Evolutionary conservation across 2,888 invertebrate species (phyloP), one percentile per base, ranked within the genome.

Genomic region (Melanchra persicariae): DNA sequence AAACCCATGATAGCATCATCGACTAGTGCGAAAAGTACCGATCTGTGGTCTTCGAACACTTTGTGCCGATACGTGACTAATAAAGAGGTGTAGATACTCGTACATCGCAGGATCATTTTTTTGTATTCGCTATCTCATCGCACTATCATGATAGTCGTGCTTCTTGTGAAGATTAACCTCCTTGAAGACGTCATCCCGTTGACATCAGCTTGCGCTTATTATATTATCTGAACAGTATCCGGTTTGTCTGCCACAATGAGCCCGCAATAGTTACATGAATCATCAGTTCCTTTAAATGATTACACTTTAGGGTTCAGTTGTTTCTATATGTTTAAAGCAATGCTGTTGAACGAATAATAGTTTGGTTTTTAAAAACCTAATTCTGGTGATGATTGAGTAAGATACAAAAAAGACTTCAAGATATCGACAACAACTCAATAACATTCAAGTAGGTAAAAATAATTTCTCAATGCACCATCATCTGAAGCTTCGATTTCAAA

Each of bases 141-240:
- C 74, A 55, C 67, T 83, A 85, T 87, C 82, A 83, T 86, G 86
- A 83, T 84, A 84, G 82, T 83, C 84, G 85, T 85, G 81, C 86
- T 91, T 90, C 89, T 89, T 88, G 80, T 82, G 45, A 82, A 81
- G 84, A 81, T 88, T 84, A 82, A 83, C 86, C 87, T 86, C 81
- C 74, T 86, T 69, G 87, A 86, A 88, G 89, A 89, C 93, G 93
- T 93, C 93, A 94, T 91, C 84, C 77, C 78, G 93, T 94, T 95
- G 94, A 94, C 93, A 94, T 95, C 94, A 94, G 93, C 94, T 87
- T 85, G 86, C 71, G 74, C 79, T 79, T 85, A 87, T 88, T 89
- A 88, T 88, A 87, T 88, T 89, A 89, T 88, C 82, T 88, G 87
- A 85, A 85, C 83, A 87, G 91, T 89, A 94, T 94, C 94, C 94